Base-by-base conservation (phyloP, 2,888 invertebrate genomes). In the Allolobophora icterica region DNA sequence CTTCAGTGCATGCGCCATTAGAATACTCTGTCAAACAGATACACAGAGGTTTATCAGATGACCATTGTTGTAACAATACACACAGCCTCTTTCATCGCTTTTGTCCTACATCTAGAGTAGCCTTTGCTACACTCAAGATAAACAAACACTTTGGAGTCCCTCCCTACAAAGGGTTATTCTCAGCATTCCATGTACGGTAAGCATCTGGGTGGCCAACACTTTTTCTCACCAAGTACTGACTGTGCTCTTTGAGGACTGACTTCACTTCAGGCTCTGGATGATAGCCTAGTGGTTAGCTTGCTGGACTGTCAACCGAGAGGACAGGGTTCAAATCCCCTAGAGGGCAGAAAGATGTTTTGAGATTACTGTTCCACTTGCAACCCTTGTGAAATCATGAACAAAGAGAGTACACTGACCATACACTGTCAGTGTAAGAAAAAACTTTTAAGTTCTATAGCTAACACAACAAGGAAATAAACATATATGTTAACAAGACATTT, bases 1-100 rank as follows among this genome's bases (percentile, higher is more conserved):
- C 94, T 97, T 97, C 94, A 97, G 96, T 95, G 97, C 97, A 96
- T 97, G 97, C 94, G 97, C 97, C 97, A 97, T 97, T 96, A 97
- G 92, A n/a, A 93, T 92, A 90, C 92, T 92, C 93, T 93, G 92
- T 34, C 11, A 4, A 71, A 71, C 71, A 71, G 30, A 71, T 8
- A n/a, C 71, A 71, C 71, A 71, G 8, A 71, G 0, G n/a, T 8
- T 71, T 52, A 24, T 24, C 21, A 52, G 52, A 24, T 24, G 3
- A 24, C 2, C 71, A n/a, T n/a, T 2, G 71, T n/a, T 71, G n/a
- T n/a, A 52, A 52, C 52, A 24, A 52, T 17, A 42, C 17, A 42
- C 42, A 71, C 71, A 71, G 71, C 71, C 30, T n/a, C 71, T n/a
- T 71, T 71, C 71, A n/a, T 71, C n/a, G 71, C n/a, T 17, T 71